Evolutionary conservation across 2,797 vertebrate genomes (phyloP), one percentile per base, ranked within the genome.

Genomic region (Microctenopoma stevenorrisi): DNA sequence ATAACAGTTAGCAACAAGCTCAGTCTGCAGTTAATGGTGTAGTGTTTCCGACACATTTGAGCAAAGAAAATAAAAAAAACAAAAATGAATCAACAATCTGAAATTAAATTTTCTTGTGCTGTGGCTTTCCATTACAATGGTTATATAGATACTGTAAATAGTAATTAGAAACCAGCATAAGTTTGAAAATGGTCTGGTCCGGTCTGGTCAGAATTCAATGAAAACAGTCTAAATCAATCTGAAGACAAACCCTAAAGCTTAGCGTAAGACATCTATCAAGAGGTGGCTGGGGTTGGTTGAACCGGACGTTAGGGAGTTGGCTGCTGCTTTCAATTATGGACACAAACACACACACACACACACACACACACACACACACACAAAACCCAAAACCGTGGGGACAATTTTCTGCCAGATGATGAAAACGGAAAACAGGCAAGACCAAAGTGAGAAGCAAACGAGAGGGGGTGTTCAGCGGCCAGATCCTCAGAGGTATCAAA

Each of bases 401-500:
- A 82, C 83, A 89, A 91, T 93, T 90, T 91, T 88, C 77, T 75
- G 37, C 86, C 90, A 91, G 86, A 92, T 84, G 86, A 89, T 79
- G 70, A 73, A 71, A 78, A 79, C 44, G 66, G 86, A 89, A 91
- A 90, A 71, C 76, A 84, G 87, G 79, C 66, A 12, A 80, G 86
- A 86, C 81, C 79, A 85, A 79, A 86, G 86, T 58, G 64, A 68
- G 72, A 64, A 44, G 81, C 37, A 52, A 37, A 70, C 67, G 57
- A 56, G 81, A 58, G 74, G 77, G 64, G 73, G 78, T 13, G 74
- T 76, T 52, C 60, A 44, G 79, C 63, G 75, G 71, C 84, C 87
- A 87, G 84, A 80, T 68, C 84, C 82, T 85, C 56, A 1, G 40
- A 76, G 79, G 72, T 85, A 90, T 89, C 83, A 88, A 88, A 22